Evolutionary conservation across 2,113 vertebrate species (phyloP), one percentile per base, ranked within the genome.

Genomic region (Abramis brama): DNA sequence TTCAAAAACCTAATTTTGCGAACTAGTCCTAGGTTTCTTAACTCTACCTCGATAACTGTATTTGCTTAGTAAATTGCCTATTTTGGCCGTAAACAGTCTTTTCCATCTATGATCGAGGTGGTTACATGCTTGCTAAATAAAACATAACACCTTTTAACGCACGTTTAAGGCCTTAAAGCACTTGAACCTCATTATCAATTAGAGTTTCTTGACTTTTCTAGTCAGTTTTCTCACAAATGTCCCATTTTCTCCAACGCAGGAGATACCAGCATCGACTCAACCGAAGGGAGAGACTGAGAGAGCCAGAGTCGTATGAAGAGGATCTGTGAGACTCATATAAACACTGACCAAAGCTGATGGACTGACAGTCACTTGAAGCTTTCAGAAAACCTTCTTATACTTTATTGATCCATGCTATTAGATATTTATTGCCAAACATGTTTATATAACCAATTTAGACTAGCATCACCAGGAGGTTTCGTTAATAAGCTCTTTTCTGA

Each of bases 201-300:
- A 4, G 52, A 55, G 12, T 33, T 50, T 15, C 11, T 25, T n/a
- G 33, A 45, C 55, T 43, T 36, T 64, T 80, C 62, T 83, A 60
- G 45, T 85, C 60, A 70, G 64, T 68, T 83, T 82, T 77, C 23
- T 88, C 23, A 19, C 15, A 55, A 6, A 55, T 55, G 52, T 55
- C 52, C 6, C 0, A 8, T 23, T 23, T 82, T 71, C 25, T 89
- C 19, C 87, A 82, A 1, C 84, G 86, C 90, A 95, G 95, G 91
- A 90, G 89, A 86, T 85, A 33, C 50, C 70, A 76, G n/a, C 19
- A 1, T 5, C 73, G 68, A 73, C 87, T 13, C 5, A 86, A 68
- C 90, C 80, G 91, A 86, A 85, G 89, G n/a, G 90, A 93, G 75
- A 85, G 93, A 70, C 92, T 95, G 83, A 88, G 52, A 2, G 92